These are phyloP conservation scores for Neoascia interrupta DNA, from an alignment of 2,888 invertebrate species.

Conservation along the genomic window DNA sequence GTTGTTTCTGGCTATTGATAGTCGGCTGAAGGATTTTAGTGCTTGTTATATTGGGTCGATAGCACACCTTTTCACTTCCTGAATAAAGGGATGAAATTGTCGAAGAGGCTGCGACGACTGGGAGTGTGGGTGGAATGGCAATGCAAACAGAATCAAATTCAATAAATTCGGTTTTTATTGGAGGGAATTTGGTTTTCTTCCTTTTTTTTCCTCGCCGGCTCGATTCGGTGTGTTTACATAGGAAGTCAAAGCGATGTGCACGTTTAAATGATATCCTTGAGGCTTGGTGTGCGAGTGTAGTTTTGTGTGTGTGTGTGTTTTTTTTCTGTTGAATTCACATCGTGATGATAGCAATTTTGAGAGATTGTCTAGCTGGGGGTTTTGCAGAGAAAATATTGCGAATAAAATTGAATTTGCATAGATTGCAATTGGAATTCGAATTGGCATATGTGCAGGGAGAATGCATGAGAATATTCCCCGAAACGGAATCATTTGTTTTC, in stretches of 20 bases:
- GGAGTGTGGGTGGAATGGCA: conserved; percentile 45
- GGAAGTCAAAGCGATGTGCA: conserved; percentile 69
- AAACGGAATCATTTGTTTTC: too few relatives aligned
- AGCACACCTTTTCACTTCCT: conserved; percentile 68
- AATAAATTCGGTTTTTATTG: conserved; percentile 69
- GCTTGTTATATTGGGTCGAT: conserved; percentile 68
- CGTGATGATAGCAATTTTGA: conserved; percentile 41
- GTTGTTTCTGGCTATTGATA: conserved; percentile 49
- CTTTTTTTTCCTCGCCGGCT: neutral
- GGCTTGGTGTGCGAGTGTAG: conserved; percentile 53
- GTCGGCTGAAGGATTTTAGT: conserved; percentile 53
- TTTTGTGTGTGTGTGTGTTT: conserved; percentile 16
- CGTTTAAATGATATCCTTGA: conserved; percentile 68
- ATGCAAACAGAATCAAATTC: conserved; percentile 68
- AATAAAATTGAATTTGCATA: conserved; percentile 37
- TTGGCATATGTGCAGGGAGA: too few relatives aligned
- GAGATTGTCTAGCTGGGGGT: conserved; percentile 16
- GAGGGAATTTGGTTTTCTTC: conserved; percentile 58
- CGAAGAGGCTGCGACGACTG: conserved; percentile 9
- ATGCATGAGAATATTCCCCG: too few relatives aligned
- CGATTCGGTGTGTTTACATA: conserved; percentile 58
- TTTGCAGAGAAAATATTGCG: conserved; percentile 12
- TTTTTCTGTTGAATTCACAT: conserved; percentile 1
- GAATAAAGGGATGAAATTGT: conserved; percentile 55
- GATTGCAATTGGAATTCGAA: too few relatives aligned